Evolutionary conservation across 2,888 invertebrate genomes (phyloP).

Genomic region (Zelleria hepariella): DNA sequence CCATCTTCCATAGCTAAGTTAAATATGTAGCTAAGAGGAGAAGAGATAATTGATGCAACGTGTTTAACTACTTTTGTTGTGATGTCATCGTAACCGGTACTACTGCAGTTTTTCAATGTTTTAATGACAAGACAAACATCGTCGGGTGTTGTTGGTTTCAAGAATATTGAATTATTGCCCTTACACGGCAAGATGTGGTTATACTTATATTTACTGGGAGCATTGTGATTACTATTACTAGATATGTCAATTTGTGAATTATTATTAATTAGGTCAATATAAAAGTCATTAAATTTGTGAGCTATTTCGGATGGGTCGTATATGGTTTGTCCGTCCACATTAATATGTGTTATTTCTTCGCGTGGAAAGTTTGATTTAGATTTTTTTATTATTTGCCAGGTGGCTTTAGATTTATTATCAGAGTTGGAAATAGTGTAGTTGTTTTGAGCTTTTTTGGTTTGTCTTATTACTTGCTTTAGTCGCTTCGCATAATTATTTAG

Average conservation of each 20-base stretch:
- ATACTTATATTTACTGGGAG: background rate
- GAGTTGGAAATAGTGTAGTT: too few species aligned
- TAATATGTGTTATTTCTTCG: background rate
- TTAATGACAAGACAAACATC: background rate
- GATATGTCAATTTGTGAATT: background rate
- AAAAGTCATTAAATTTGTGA: too few species aligned
- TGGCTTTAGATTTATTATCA: background rate
- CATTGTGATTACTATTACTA: background rate
- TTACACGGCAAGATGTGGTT: background rate
- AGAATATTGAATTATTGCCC: background rate
- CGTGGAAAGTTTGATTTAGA: background rate
- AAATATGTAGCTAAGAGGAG: background rate
- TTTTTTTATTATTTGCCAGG: slow-evolving; percentile 2
- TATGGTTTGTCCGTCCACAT: background rate
- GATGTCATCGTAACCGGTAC: too few species aligned
- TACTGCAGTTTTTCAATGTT: background rate
- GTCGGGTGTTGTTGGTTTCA: background rate
- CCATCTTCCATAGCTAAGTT: slow-evolving; percentile 1
- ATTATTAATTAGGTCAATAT: too few species aligned
- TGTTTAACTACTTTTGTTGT: too few species aligned
- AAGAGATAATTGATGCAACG: background rate
- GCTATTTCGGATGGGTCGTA: background rate
- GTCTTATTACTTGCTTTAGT: background rate
- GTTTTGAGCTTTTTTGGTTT: too few species aligned
- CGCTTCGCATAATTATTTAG: background rate